Base-by-base conservation (phyloP, 2,888 invertebrate species). In the Chalcis sispes region DNA sequence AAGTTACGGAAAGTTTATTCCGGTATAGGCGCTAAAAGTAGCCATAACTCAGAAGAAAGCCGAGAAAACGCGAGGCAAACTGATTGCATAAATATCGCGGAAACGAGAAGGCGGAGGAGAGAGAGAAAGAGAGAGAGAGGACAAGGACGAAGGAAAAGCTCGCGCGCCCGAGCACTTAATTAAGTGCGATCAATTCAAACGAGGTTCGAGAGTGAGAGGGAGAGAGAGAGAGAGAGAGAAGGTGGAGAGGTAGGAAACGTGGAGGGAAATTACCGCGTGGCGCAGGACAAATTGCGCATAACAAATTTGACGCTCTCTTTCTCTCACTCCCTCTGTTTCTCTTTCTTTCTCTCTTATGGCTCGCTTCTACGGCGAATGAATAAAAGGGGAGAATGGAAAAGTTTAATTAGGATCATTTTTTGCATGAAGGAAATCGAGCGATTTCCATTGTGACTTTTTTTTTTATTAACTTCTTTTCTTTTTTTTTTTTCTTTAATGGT, bases 141-240 rank as follows among this genome's bases (percentile, higher is more conserved):
- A 10, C 23, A 40, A 72, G 56, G 65, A 58, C 65, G 65, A 50
- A 73, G 77, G 64, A 69, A 73, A 70, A 77, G 72, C 77, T 73
- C 52, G 67, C 64, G 32, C 64, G 10, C 48, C 52, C 20, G 42
- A 52, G 52, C 27, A 50, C 77, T 77, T 77, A 77, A 77, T 77
- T 77, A 77, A 73, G 69, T 54, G 69, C 69, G 77, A 77, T 77
- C 77, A 70, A 77, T 77, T 69, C 69, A 70, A 70, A 72, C 62
- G 40, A 10, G 36, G 5, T 10, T 36, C 36, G 5, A 36, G 10
- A 10, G 4, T 36, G 10, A 36, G 36, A 36, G 36, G 36, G 10
- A 7, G 36, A n/a, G n/a, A n/a, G n/a, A n/a, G 5, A 36, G 10
- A 10, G 4, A 7, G 10, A 36, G 36, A 36, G 36, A 27, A 20